phyloP scores from a whole-genome alignment of 35 echinoderm and acorn worm species.

The Chiridota heheva region DNA sequence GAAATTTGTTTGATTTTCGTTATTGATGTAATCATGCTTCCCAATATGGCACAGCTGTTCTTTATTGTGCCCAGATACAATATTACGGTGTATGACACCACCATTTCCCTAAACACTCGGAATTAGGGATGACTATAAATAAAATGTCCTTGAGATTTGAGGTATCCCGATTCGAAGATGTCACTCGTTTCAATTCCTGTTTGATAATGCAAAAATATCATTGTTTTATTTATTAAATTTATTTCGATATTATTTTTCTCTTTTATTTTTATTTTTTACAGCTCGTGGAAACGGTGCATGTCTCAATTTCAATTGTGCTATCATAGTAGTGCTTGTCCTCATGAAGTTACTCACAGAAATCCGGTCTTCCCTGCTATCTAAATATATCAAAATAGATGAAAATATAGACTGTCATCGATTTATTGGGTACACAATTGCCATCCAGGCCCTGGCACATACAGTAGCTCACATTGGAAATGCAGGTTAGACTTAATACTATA shows the following conservation, averaged over 20 bases:
- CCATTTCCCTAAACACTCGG: too few species aligned
- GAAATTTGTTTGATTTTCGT: too few species aligned
- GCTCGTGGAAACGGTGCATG: slow-evolving; percentile 50
- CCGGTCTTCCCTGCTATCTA: background rate
- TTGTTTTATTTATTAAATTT: background rate
- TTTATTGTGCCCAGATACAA: too few species aligned
- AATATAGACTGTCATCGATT: slow-evolving; percentile 10
- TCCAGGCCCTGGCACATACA: slow-evolving; percentile 1
- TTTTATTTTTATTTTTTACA: slow-evolving; percentile 6
- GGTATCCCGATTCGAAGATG: too few species aligned
- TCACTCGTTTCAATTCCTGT: too few species aligned
- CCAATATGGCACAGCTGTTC: too few species aligned
- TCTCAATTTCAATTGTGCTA: slow-evolving; percentile 56
- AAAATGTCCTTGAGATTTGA: too few species aligned
- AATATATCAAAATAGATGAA: slow-evolving; percentile 13
- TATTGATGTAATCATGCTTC: too few species aligned
- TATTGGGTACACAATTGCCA: slow-evolving; percentile 24
- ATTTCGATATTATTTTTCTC: background rate
- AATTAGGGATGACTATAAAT: too few species aligned
- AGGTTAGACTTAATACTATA: slow-evolving; percentile 5
- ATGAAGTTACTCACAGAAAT: slow-evolving; percentile 40
- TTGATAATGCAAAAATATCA: background rate
- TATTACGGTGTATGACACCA: too few species aligned
- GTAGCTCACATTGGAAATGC: slow-evolving; percentile 39
- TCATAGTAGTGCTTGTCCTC: slow-evolving; percentile 47